Conservation (phyloP, 2,888 invertebrate genomes). For the Hemistola chrysoprasaria region DNA sequence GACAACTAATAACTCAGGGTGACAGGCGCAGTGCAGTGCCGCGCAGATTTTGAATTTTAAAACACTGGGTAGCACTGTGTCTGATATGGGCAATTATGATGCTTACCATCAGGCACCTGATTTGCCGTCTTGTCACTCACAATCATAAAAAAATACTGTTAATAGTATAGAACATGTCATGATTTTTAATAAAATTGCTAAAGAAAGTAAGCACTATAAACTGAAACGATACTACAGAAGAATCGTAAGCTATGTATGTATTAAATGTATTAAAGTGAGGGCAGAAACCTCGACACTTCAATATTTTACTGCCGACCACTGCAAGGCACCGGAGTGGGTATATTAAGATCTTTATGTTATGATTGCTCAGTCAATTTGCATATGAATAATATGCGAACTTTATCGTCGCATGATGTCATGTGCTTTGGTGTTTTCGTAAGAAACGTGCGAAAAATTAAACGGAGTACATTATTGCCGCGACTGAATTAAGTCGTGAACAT, state of each 20-base stretch:
- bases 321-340: conserved; percentile 45
- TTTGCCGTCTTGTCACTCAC: no score
- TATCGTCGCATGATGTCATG: conserved; percentile 64
- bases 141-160: no score
- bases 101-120: no score
- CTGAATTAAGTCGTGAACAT: conserved; percentile 3
- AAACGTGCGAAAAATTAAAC: conserved; percentile 45
- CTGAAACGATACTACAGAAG: background rate
- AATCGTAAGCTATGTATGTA: conserved; percentile 1
- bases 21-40: no score
- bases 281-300: conserved; percentile 5
- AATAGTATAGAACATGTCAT: no score
- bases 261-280: conserved; percentile 6
- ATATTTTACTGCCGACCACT: conserved; percentile 43
- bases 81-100: no score
- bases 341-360: conserved; percentile 63
- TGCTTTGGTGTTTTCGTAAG: conserved; percentile 48
- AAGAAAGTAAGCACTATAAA: background rate
- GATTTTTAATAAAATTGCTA: no score
- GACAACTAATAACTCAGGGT: no score
- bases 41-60: no score
- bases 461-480: conserved; percentile 5
- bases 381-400: conserved; percentile 66
- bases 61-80: no score
- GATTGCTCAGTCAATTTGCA: conserved; percentile 70